Percentiles rank a stretch among this genome's conserved stretches.
Conservation (phyloP, 2,888 invertebrate genomes). For the Oxytorus armatus region DNA sequence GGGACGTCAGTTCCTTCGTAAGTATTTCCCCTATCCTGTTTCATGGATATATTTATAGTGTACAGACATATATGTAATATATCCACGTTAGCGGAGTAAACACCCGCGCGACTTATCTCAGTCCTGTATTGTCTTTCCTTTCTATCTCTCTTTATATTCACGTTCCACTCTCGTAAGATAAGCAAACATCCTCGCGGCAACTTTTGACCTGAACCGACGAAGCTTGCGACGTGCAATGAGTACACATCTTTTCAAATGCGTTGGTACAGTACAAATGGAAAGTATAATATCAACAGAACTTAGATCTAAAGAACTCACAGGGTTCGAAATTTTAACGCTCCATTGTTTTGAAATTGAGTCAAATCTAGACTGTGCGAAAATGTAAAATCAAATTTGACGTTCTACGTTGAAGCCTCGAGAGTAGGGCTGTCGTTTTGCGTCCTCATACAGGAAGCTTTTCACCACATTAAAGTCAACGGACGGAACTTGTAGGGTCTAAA, state of each 20-base stretch:
- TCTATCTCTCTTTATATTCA: constrained; percentile 10
- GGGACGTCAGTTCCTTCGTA: background rate
- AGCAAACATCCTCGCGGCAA: constrained; percentile 60
- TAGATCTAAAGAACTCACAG: background rate
- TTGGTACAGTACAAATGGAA: background rate
- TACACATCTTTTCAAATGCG: background rate
- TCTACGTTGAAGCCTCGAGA: too few species aligned
- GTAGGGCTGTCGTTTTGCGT: too few species aligned
- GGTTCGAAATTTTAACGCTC: too few species aligned
- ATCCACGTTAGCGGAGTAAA: constrained; percentile 25
- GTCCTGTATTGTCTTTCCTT: constrained; percentile 23
- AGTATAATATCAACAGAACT: background rate
- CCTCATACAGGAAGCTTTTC: too few species aligned
- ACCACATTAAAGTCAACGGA: too few species aligned
- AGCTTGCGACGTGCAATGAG: constrained; percentile 6
- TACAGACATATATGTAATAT: background rate
- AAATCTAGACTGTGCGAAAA: too few species aligned
- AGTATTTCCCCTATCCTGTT: constrained; percentile 32
- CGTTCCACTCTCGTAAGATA: constrained; percentile 54
- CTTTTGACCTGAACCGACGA: constrained; percentile 49
- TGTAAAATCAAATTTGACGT: too few species aligned
- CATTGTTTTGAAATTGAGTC: too few species aligned
- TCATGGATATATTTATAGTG: background rate
- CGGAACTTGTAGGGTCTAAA: too few species aligned
- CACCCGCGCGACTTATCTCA: constrained; percentile 39